A percentile compares a stretch with the other conserved stretches of the same genome.
Evolutionary conservation across 2,888 invertebrate species (phyloP).

Genomic region (Caradrina kadenii): DNA sequence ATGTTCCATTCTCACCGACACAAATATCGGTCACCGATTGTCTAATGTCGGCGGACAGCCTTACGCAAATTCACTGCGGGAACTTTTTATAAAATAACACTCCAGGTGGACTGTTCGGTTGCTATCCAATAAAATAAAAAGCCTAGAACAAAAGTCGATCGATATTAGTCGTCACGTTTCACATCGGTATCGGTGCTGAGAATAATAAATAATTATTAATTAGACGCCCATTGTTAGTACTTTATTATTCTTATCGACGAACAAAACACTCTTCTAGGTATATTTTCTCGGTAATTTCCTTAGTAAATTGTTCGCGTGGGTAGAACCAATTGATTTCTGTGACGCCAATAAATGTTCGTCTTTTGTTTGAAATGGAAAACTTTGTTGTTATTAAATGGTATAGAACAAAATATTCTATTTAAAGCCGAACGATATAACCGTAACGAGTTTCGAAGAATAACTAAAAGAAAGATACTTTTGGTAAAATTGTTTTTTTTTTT

Average conservation of each 20-base stretch:
- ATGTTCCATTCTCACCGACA: no score
- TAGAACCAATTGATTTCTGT: background rate
- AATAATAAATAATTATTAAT: constrained; percentile 24
- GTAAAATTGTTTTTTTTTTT: background rate
- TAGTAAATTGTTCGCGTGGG: constrained; percentile 20
- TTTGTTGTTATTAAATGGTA: constrained; percentile 5
- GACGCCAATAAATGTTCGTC: background rate
- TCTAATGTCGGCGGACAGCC: no score
- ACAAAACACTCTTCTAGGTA: background rate
- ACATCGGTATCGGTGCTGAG: background rate
- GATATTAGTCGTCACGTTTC: constrained; percentile 16
- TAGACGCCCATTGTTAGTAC: constrained; percentile 13
- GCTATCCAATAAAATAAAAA: background rate
- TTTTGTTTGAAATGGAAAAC: constrained; percentile 9
- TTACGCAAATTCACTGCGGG: no score
- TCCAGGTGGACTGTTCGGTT: background rate
- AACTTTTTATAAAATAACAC: no score
- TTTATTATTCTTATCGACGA: constrained; percentile 22
- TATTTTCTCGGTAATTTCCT: constrained; percentile 7
- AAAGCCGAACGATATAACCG: background rate
- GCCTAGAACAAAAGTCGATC: background rate
- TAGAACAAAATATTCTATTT: background rate
- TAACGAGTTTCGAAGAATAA: background rate
- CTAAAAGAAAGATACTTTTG: background rate
- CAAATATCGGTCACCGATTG: no score